Evolutionary conservation across 2,797 vertebrate genomes (phyloP), one percentile per base, ranked within the genome.

Genomic region (Tokudaia muenninki): DNA sequence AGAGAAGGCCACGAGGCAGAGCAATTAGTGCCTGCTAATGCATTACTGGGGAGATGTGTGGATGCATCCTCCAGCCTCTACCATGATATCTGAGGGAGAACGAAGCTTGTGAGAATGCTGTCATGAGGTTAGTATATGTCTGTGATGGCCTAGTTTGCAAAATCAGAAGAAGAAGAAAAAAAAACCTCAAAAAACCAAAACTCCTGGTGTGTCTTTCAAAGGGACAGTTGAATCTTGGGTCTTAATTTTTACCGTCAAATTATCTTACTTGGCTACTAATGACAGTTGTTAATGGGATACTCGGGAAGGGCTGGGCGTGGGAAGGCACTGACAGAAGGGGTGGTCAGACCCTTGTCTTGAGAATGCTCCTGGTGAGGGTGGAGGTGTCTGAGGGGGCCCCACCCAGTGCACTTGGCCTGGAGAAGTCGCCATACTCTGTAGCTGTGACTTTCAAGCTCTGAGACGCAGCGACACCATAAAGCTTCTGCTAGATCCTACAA

Each of bases 11-110:
- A 55, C 77, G 87, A 78, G 70, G 82, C 93, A 70, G 79, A 94
- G 88, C 93, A 88, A 94, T 97, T 96, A 93, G 79, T 55, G 72
- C 93, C 94, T 92, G 34, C 90, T 95, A 95, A 70, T 81, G 90
- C 11, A 65, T 97, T 95, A 88, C 75, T 88, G 95, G 50, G 10
- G 52, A 91, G 80, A 95, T 37, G 4, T 11, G 21, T 29, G 63
- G 89, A 93, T 74, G 31, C 2, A 6, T 72, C n/a, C 80, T 87
- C 44, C 80, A 90, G 77, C 22, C 37, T 67, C 89, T 74, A 52
- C 92, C 37, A 26, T 47, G 88, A 91, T 79, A 61, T 90, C 91
- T n/a, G 86, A 26, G 37, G 87, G 61, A 31, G 70, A 92, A 67
- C 82, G 47, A 67, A 75, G 72, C 80, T 29, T 24, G 1, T 47